phyloP scores from a whole-genome alignment of 2,113 vertebrate species.

The Catharus minimus region DNA sequence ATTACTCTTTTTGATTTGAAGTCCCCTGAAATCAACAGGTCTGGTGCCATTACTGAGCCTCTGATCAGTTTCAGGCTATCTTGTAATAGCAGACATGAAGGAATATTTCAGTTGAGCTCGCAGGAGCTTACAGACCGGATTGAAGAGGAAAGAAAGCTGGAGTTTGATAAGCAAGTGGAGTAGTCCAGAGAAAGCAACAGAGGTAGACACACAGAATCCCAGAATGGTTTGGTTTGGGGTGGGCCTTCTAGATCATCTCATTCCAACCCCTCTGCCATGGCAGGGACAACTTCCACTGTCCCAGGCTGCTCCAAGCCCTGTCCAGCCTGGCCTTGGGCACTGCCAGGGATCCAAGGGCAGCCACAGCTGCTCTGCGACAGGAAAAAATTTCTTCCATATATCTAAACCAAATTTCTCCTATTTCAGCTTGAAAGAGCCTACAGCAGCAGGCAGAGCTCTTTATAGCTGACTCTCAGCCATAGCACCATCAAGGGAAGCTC shows the following conservation, averaged over 20 bases:
- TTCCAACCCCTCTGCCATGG: not conserved
- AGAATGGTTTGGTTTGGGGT: not conserved
- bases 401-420: not conserved
- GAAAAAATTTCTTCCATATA: too few species aligned
- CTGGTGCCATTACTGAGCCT: not conserved
- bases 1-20: not conserved
- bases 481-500: not conserved
- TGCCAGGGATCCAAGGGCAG: not conserved
- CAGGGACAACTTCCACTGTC: not conserved
- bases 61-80: not conserved
- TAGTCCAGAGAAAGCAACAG: not conserved
- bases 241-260: not conserved
- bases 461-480: not conserved
- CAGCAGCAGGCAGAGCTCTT: not conserved
- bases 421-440: not conserved
- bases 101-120: not conserved
- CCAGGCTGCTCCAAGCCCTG: fast-evolving
- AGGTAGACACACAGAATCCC: not conserved
- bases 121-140: fast-evolving
- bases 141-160: not conserved
- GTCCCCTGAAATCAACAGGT: not conserved
- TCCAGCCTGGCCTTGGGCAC: not conserved
- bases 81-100: not conserved
- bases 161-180: not conserved
- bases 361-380: not conserved